A percentile compares a stretch with the other conserved stretches of the same genome.
Conservation (phyloP, 2,113 vertebrate species). For the Gymnorhina tibicen region DNA sequence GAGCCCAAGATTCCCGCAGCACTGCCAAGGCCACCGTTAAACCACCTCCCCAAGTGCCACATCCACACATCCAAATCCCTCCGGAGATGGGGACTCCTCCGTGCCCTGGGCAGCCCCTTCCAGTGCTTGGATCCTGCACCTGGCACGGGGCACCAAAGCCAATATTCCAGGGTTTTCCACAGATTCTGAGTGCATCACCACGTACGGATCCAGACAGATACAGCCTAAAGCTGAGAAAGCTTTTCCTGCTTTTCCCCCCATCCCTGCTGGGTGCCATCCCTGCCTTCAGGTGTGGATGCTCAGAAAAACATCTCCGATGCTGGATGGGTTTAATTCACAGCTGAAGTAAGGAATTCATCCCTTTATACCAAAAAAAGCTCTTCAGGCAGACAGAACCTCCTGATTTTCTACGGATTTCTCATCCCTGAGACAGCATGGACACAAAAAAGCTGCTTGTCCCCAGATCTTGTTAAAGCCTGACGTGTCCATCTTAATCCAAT, state of each 20-base stretch:
- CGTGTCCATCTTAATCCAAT: not conserved
- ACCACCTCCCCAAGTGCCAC: not conserved
- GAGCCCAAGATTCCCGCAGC: not conserved
- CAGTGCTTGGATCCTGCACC: not conserved
- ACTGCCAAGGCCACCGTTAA: not conserved
- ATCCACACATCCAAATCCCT: not conserved
- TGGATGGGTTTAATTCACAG: not conserved
- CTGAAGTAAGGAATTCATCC: not conserved
- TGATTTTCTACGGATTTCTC: not conserved
- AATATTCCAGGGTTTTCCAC: not conserved
- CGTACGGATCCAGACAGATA: not conserved
- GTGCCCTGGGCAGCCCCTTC: not conserved
- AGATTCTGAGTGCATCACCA: not conserved
- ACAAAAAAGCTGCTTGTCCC: not conserved
- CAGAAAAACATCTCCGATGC: not conserved
- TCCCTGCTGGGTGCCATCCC: not conserved
- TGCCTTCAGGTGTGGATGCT: not conserved
- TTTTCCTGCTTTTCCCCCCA: not conserved
- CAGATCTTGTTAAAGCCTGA: not conserved
- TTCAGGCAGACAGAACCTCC: not conserved
- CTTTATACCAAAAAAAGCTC: not conserved
- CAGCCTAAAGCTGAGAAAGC: not conserved
- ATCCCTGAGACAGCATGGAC: not conserved
- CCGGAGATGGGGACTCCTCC: not conserved
- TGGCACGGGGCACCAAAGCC: not conserved